These are phyloP conservation scores for Scaptodrosophila latifasciaeformis DNA, from an alignment of 2,888 invertebrate species.

Conservation along the genomic window DNA sequence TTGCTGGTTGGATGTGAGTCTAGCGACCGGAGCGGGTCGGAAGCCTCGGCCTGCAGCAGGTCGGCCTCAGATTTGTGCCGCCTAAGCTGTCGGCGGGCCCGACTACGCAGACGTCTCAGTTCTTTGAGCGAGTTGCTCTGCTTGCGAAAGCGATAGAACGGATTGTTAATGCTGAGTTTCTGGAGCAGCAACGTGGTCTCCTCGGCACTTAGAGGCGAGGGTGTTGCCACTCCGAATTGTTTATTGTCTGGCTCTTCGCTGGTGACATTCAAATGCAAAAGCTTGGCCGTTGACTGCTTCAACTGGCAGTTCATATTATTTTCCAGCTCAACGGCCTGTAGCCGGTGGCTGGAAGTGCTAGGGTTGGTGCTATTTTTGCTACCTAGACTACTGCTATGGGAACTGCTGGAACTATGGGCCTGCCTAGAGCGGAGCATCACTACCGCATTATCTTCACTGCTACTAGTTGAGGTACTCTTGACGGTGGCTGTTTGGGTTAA, in stretches of 20 bases:
- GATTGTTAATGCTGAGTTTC: slow-evolving; percentile 71
- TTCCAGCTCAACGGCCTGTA: slow-evolving; percentile 18
- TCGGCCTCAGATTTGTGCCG: slow-evolving; percentile 68
- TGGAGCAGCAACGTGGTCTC: slow-evolving; percentile 58
- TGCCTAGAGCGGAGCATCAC: neutral
- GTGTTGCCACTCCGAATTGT: slow-evolving; percentile 1
- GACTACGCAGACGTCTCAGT: slow-evolving; percentile 36
- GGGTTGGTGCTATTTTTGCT: slow-evolving; percentile 36
- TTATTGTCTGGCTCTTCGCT: slow-evolving; percentile 22
- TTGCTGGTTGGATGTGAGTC: slow-evolving; percentile 17
- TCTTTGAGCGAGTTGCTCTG: slow-evolving; percentile 69
- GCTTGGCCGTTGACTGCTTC: slow-evolving; percentile 35
- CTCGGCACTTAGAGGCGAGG: slow-evolving; percentile 38
- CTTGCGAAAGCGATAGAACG: slow-evolving; percentile 72
- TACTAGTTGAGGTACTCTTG: neutral
- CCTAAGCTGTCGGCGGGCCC: slow-evolving; percentile 38
- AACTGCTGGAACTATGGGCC: slow-evolving; percentile 31
- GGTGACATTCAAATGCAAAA: slow-evolving; percentile 46
- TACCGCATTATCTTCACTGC: neutral
- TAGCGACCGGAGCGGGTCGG: slow-evolving; percentile 1
- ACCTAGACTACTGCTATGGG: slow-evolving; percentile 35
- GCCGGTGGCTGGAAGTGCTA: neutral
- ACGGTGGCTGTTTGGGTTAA: neutral
- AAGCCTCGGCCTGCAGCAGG: slow-evolving; percentile 27
- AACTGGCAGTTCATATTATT: slow-evolving; percentile 53